Conservation (phyloP, 2,797 vertebrate genomes). For the Alectoris magna region DNA sequence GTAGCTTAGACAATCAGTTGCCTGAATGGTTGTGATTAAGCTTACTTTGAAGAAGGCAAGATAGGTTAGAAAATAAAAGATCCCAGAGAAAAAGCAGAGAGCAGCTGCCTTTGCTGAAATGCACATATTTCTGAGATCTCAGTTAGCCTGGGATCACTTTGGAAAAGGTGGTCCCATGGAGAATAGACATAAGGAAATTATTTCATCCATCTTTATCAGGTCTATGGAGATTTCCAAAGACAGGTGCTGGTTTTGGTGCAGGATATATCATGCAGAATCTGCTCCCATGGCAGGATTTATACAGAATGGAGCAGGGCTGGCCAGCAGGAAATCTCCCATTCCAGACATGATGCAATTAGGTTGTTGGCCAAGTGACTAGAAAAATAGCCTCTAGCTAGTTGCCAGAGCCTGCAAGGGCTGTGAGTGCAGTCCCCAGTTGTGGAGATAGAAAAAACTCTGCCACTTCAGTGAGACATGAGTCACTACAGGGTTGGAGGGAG, state of each 20-base stretch:
- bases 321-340: not conserved
- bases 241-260: not conserved
- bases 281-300: not conserved
- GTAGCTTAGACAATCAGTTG: not conserved
- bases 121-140: not conserved
- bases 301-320: not conserved
- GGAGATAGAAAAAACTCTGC: not conserved
- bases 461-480: not conserved
- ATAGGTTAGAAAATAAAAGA: not conserved
- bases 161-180: accelerated
- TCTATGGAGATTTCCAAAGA: not conserved
- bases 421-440: not conserved
- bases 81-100: not conserved
- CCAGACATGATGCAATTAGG: not conserved
- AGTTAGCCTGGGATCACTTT: not conserved
- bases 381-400: not conserved
- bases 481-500: not conserved
- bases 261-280: not conserved
- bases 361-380: not conserved
- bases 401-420: not conserved
- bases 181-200: not conserved
- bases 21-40: not conserved
- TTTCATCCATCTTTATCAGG: not conserved
- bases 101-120: not conserved
- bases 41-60: not conserved